Base-by-base conservation (phyloP, 2,888 invertebrate genomes). In the Zaprionus obscuricornis region DNA sequence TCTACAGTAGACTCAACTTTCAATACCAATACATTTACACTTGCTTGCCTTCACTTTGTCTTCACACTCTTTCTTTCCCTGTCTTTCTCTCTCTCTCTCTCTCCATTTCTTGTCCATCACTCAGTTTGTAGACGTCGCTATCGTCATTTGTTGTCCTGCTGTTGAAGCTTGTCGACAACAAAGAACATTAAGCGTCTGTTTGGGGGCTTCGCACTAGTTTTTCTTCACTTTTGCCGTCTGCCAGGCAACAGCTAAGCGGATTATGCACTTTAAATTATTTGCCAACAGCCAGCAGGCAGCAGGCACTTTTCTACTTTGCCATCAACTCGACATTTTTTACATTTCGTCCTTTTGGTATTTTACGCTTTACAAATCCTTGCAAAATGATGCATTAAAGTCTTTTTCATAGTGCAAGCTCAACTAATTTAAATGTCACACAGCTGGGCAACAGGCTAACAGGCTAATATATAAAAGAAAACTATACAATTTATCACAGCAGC, bases 241-340 rank as follows among this genome's bases (percentile, higher is more conserved):
- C 16, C 27, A 20, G 37, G n/a, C n/a, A n/a, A n/a, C n/a, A n/a
- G 39, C 40, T 73, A 73, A 73, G 72, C 71, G 72, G 72, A 73
- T 73, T 73, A 74, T 70, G 75, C 71, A 74, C 72, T 63, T 57
- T 52, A 49, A 66, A 66, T 66, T 66, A 66, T 56, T 36, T 39
- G 63, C 63, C 51, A 49, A 31, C 51, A 62, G 62, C 24, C 42
- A 47, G n/a, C n/a, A 18, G 7, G 18, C 4, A 3, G 10, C 4
- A 3, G 37, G 18, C 16, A 5, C 17, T 37, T 37, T n/a, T n/a
- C n/a, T n/a, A n/a, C n/a, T n/a, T n/a, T n/a, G n/a, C n/a, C 52
- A 40, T 17, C 37, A 27, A 24, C 16, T 10, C n/a, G n/a, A n/a
- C n/a, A n/a, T n/a, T n/a, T n/a, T n/a, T n/a, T n/a, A n/a, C n/a